Percentiles rank a stretch among this genome's conserved stretches.
phyloP scores from a whole-genome alignment of 2,113 vertebrate genomes.

The Pelecanoides urinatrix region DNA sequence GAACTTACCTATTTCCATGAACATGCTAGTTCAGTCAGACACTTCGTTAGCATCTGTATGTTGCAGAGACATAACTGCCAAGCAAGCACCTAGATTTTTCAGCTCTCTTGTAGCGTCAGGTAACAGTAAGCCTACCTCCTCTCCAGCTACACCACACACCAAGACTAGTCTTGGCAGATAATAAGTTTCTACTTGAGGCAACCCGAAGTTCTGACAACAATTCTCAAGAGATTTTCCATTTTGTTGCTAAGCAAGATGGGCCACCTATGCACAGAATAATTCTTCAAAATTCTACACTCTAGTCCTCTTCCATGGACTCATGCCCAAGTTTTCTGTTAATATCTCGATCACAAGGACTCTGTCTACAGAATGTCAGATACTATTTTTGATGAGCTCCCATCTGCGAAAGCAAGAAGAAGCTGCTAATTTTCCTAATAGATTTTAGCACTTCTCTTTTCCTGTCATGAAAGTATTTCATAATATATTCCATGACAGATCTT shows the following conservation, averaged over 20 bases:
- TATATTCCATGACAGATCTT: conserved; percentile 60
- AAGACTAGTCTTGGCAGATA: background rate
- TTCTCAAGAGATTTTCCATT: conserved; percentile 15
- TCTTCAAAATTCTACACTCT: conserved; percentile 10
- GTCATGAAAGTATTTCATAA: conserved; percentile 64
- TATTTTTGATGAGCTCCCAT: conserved; percentile 66
- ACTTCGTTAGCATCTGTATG: background rate
- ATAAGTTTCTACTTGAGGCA: background rate
- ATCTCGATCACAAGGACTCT: conserved; percentile 59
- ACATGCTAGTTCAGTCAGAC: background rate
- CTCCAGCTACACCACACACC: background rate
- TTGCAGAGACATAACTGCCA: background rate
- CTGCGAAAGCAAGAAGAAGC: conserved; percentile 54
- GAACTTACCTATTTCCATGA: conserved; percentile 7
- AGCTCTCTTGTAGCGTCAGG: background rate
- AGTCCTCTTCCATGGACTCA: conserved; percentile 43
- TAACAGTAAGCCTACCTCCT: background rate
- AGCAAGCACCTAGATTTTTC: background rate
- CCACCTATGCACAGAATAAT: conserved; percentile 37
- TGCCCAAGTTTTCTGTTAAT: conserved; percentile 60
- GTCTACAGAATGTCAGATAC: conserved; percentile 62
- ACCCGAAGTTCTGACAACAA: background rate
- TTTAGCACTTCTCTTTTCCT: conserved; percentile 64
- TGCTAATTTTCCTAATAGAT: conserved; percentile 64
- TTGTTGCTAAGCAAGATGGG: conserved; percentile 45